Evolutionary conservation across 1,140 invertebrate genomes (phyloP), one percentile per base, ranked within the genome.

Genomic region (Helicorthomorpha holstii): DNA sequence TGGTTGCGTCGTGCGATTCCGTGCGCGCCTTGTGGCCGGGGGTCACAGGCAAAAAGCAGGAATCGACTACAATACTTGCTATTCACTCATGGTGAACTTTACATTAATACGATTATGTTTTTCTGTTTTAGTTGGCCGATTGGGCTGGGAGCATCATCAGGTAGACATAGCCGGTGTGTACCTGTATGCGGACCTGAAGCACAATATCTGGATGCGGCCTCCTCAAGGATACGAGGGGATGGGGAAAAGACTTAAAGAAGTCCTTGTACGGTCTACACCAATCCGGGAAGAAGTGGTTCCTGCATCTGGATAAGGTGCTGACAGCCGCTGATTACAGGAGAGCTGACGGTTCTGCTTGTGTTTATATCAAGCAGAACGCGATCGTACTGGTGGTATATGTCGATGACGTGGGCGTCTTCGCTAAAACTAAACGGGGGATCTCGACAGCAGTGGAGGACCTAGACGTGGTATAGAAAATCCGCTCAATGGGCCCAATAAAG

Each of bases 231-330:
- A 48, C 25, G 12, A n/a, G 23, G 43, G 25, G n/a, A 22, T 19
- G 10, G 51, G 50, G 16, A 29, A 53, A 16, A 41, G 42, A 38
- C 66, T 57, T 68, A 23, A 60, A 59, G 1, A 58, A 61, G 47
- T 57, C 50, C 59, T 56, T 61, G 48, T 70, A 61, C 58, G 65
- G 58, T 3, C 52, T 66, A 2, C 56, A 52, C 50, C 29, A 34
- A 34, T 34, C 29, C 29, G 29, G 29, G 29, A 34, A 34, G 29
- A 16, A 34, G 16, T 34, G 29, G 29, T 34, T 34, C 29, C 29
- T 34, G 29, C 29, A 34, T 34, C 29, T 34, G 29, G 29, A 34
- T 34, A 34, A 34, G 29, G 29, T 34, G 29, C 29, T 34, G 29
- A 34, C 29, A 16, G 29, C 29, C 29, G 29, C 29, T 34, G 29